Percentiles rank a stretch among this genome's conserved stretches.
phyloP scores from a whole-genome alignment of 1,140 invertebrate genomes.

The Hypothenemus hampei region DNA sequence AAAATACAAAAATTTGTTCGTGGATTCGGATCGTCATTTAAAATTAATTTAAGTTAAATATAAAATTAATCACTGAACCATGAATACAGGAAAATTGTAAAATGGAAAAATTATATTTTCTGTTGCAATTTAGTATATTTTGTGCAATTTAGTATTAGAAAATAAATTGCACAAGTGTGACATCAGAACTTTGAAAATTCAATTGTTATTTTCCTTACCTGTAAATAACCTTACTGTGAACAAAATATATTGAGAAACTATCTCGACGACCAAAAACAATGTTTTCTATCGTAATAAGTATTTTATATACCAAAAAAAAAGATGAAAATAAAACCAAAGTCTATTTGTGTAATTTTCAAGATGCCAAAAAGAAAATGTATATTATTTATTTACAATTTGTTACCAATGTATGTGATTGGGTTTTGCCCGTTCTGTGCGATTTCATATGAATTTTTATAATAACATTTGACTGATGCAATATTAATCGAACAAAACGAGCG shows the following conservation, averaged over 20 bases:
- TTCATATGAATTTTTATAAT: conserved; percentile 30
- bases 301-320: conserved; percentile 47
- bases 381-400: conserved; percentile 55
- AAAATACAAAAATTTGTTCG: too few relatives aligned
- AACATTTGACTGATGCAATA: conserved; percentile 34
- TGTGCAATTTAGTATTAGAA: neutral
- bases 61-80: too few relatives aligned
- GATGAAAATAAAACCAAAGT: conserved; percentile 54
- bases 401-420: conserved; percentile 48
- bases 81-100: too few relatives aligned
- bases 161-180: neutral
- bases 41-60: too few relatives aligned
- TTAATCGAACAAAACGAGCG: conserved; percentile 27
- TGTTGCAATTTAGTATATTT: too few relatives aligned
- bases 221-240: too few relatives aligned
- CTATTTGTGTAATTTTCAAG: conserved; percentile 60
- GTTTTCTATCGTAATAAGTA: conserved; percentile 35
- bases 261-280: conserved; percentile 9
- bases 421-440: conserved; percentile 34
- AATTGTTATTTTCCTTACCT: too few relatives aligned
- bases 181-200: neutral
- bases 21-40: too few relatives aligned
- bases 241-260: too few relatives aligned
- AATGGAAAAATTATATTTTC: too few relatives aligned
- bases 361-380: conserved; percentile 56